These are phyloP conservation scores for Drosophila borealis DNA, from an alignment of 2,888 invertebrate genomes.

Conservation along the genomic window DNA sequence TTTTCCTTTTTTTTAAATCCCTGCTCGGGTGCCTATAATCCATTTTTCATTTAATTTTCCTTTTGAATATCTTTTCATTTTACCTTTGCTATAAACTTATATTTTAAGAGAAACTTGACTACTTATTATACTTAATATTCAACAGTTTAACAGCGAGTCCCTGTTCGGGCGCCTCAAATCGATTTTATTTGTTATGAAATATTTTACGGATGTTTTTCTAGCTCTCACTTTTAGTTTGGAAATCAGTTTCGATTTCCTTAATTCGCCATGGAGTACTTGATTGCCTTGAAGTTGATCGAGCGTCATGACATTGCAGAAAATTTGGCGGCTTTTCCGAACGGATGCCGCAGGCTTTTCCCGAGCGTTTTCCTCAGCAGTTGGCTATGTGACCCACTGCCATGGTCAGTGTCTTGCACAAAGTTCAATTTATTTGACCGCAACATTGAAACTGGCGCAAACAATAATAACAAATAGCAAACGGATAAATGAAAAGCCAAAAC, in stretches of 20 bases:
- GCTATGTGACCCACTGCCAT: constrained; percentile 71
- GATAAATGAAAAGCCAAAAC: constrained; percentile 32
- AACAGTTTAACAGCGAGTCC: not conserved
- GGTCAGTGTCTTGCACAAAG: constrained; percentile 46
- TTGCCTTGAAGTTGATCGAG: constrained; percentile 12
- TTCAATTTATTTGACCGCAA: constrained; percentile 61
- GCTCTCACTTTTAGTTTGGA: not conserved
- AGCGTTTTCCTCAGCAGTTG: not conserved
- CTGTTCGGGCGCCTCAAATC: not conserved
- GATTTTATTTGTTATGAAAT: not conserved
- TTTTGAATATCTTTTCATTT: too few species aligned
- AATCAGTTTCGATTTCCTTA: constrained; percentile 28
- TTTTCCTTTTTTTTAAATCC: too few species aligned
- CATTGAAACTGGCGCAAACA: constrained; percentile 44
- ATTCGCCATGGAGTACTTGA: not conserved
- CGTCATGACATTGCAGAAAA: not conserved
- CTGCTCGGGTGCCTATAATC: too few species aligned
- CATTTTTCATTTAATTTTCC: too few species aligned
- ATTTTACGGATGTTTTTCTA: too few species aligned
- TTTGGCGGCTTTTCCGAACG: not conserved
- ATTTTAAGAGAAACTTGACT: too few species aligned
- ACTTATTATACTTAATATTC: too few species aligned
- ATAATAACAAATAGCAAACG: constrained; percentile 8
- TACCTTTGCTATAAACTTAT: too few species aligned
- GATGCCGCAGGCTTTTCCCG: not conserved